Evolutionary conservation across 2,888 invertebrate genomes (phyloP), one percentile per base, ranked within the genome.

Genomic region (Osmoderma eremita): DNA sequence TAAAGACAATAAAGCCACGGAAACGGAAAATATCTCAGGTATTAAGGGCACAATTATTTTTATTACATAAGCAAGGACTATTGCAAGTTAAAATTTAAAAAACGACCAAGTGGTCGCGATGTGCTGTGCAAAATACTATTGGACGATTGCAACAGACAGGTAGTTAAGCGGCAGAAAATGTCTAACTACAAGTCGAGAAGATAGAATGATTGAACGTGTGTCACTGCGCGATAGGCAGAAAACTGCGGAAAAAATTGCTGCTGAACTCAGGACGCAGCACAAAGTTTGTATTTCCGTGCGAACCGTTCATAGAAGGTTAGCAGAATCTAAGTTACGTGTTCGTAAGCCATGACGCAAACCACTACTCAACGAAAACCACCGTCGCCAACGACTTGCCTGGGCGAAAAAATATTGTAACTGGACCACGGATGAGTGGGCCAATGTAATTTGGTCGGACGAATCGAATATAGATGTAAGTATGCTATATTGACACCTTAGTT

Each of bases 331-430:
- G 10, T 42, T 42, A 42, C 13, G 4, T 5, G 17, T 5, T 5
- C 42, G 42, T 5, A 42, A 42, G 1, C 13, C 42, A 5, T 13
- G 42, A 5, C 42, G 17, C 10, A 42, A 42, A 12, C 17, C 42
- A 5, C n/a, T 42, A 5, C 17, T 42, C n/a, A 42, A 5, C 4
- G 15, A 42, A 13, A 13, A 17, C 10, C 42, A 42, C 42, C 42
- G 42, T 13, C 10, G n/a, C 10, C 17, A 42, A 12, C 42, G 42
- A 5, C 17, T 42, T 15, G 17, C n/a, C 5, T 42, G 42, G 42
- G 42, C 42, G 10, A 30, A 30, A 30, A 42, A 42, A 42, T 42
- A 42, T 17, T 5, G 17, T n/a, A 42, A 42, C n/a, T 42, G 42
- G 42, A 42, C 17, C 17, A 12, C n/a, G n/a, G 41, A 41, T n/a